These are phyloP conservation scores for Melanocharis versteri DNA, from an alignment of 2,113 vertebrate genomes.

Conservation along the genomic window DNA sequence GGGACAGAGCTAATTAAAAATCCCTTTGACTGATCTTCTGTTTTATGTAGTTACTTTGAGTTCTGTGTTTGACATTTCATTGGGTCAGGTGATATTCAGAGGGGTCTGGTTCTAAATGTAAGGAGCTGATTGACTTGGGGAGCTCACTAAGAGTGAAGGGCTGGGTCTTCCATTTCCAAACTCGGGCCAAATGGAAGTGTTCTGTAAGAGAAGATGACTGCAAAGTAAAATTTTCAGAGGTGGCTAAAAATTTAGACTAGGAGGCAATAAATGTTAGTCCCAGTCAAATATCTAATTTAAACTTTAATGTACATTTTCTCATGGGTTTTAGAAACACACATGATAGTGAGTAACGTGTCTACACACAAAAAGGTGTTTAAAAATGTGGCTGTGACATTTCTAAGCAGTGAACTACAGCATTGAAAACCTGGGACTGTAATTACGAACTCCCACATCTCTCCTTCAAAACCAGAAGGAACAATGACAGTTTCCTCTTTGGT, in stretches of 20 bases:
- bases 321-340: neutral
- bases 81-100: neutral
- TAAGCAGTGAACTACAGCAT: neutral
- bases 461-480: neutral
- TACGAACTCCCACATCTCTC: neutral
- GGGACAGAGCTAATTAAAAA: neutral
- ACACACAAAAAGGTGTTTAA: neutral
- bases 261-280: neutral
- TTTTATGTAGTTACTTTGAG: neutral
- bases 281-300: neutral
- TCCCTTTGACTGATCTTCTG: neutral
- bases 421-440: neutral
- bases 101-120: neutral
- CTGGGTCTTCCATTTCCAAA: neutral
- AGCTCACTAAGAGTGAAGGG: neutral
- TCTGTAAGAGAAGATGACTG: neutral
- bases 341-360: neutral
- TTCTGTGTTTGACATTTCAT: neutral
- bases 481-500: neutral
- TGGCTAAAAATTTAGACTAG: neutral
- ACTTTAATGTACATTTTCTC: neutral
- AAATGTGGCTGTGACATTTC: neutral
- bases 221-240: neutral
- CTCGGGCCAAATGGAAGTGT: neutral
- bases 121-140: neutral